A percentile compares a stretch with the other conserved stretches of the same genome.
Conservation (phyloP, 2,888 invertebrate genomes). For the Orthosia gracilis region DNA sequence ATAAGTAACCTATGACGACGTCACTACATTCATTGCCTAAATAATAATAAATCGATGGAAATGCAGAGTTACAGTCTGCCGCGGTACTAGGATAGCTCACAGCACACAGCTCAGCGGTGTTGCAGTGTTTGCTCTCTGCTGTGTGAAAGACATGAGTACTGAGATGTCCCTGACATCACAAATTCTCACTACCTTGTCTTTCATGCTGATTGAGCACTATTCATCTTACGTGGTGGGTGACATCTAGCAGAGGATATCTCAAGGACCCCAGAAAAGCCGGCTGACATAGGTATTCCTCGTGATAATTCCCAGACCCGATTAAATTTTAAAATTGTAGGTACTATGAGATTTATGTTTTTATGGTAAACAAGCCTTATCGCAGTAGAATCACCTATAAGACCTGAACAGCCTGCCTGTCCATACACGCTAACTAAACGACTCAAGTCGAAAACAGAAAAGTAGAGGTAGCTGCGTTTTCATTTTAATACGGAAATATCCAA, state of each 20-base stretch:
- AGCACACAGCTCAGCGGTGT: conserved; percentile 32
- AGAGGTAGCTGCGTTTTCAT: neutral
- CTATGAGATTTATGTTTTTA: neutral
- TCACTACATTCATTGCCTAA: conserved; percentile 39
- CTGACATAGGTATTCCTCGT: conserved; percentile 28
- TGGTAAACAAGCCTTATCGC: conserved; percentile 4
- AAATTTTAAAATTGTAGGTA: neutral
- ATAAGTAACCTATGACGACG: conserved; percentile 21
- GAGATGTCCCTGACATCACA: conserved; percentile 95
- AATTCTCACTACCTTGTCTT: conserved; percentile 99
- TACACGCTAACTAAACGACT: neutral
- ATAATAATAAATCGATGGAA: conserved; percentile 16
- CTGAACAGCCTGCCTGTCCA: no score
- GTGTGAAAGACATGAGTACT: conserved; percentile 99
- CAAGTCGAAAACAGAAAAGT: neutral
- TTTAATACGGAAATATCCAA: neutral
- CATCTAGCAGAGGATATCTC: conserved; percentile 55
- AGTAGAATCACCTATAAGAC: conserved; percentile 20
- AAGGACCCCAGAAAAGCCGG: conserved; percentile 47
- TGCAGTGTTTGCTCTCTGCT: conserved; percentile 87
- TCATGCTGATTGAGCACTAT: conserved; percentile 94
- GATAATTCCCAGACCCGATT: conserved; percentile 1
- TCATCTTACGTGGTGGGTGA: conserved; percentile 65
- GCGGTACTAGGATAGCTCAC: conserved; percentile 30
- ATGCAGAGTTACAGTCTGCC: conserved; percentile 59